Conservation (phyloP, 1,140 invertebrate species). For the Ylistrum balloti region DNA sequence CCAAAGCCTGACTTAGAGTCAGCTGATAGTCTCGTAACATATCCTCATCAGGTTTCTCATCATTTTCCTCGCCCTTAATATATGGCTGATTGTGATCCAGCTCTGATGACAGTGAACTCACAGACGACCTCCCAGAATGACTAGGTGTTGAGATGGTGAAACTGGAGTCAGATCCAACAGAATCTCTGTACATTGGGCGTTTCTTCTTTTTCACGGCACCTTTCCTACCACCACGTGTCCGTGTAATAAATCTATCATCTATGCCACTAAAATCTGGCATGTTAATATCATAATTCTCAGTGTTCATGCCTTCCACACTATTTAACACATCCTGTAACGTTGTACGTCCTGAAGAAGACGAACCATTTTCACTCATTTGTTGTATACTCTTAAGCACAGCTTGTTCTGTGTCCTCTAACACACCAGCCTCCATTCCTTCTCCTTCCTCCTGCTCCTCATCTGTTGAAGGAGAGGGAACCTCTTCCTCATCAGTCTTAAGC, state of each 20-base stretch:
- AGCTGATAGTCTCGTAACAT: constrained; percentile 74
- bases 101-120: constrained; percentile 71
- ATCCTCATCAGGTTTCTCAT: constrained; percentile 73
- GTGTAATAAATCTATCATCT: constrained; percentile 78
- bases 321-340: constrained; percentile 67
- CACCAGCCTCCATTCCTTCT: neutral
- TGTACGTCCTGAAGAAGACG: constrained; percentile 55
- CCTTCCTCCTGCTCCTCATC: constrained; percentile 83
- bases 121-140: constrained; percentile 68
- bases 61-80: constrained; percentile 66
- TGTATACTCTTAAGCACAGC: constrained; percentile 70
- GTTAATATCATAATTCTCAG: constrained; percentile 60
- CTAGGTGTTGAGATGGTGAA: constrained; percentile 78
- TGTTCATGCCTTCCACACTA: constrained; percentile 68
- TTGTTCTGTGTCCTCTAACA: constrained; percentile 64
- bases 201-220: constrained; percentile 55
- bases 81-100: constrained; percentile 69
- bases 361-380: constrained; percentile 62
- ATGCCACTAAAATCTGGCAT: constrained; percentile 67
- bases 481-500: constrained; percentile 46
- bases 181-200: constrained; percentile 56
- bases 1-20: constrained; percentile 73
- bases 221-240: constrained; percentile 59
- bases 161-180: constrained; percentile 71
- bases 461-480: constrained; percentile 61